A percentile compares a stretch with the other conserved stretches of the same genome.
phyloP scores from a whole-genome alignment of 2,113 vertebrate species.

The Rhinoderma darwinii region DNA sequence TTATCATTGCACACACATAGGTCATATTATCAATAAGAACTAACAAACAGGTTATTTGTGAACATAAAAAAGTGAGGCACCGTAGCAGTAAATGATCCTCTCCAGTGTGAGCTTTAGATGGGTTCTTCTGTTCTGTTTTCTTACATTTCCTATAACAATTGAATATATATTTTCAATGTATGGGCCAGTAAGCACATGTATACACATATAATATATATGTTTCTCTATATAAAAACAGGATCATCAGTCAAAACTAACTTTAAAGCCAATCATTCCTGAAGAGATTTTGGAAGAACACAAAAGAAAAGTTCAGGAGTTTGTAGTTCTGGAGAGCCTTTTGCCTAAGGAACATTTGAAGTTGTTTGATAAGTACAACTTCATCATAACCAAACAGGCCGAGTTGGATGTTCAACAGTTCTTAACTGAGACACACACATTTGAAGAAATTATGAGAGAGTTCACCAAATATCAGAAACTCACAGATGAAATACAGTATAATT shows the following conservation, averaged over 20 bases:
- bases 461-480: constrained; percentile 77
- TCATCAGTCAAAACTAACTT: constrained; percentile 62
- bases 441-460: constrained; percentile 79
- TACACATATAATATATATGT: neutral
- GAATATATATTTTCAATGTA: too few species aligned
- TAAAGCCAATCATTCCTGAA: constrained; percentile 80
- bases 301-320: constrained; percentile 72
- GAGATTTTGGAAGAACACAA: constrained; percentile 78
- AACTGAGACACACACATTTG: constrained; percentile 74
- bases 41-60: too few species aligned
- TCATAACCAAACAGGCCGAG: constrained; percentile 81
- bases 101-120: too few species aligned
- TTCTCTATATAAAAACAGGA: constrained; percentile 65
- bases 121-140: too few species aligned
- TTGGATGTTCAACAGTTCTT: constrained; percentile 79
- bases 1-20: too few species aligned
- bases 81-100: too few species aligned
- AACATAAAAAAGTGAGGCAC: too few species aligned
- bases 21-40: too few species aligned
- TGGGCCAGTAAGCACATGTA: too few species aligned
- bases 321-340: constrained; percentile 73
- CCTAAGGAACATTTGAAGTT: constrained; percentile 75
- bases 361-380: constrained; percentile 80
- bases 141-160: neutral
- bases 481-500: constrained; percentile 79